Conservation (phyloP, 2,888 invertebrate genomes). For the Agrotis segetum region DNA sequence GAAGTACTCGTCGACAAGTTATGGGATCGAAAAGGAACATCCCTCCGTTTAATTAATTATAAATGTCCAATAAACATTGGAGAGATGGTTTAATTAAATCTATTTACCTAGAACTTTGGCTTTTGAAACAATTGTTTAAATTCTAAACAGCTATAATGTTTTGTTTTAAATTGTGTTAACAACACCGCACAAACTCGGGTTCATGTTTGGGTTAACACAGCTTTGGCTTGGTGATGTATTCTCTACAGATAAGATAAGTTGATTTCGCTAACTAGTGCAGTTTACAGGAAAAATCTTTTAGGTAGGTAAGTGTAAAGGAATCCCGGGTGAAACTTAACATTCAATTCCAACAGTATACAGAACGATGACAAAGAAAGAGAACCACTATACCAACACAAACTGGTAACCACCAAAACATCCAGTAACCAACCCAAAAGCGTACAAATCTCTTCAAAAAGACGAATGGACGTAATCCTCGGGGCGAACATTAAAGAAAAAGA, state of each 20-base stretch:
- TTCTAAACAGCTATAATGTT: too few species aligned
- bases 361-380: background rate
- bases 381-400: background rate
- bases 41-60: constrained; percentile 54
- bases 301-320: background rate
- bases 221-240: background rate
- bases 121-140: background rate
- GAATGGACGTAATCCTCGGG: constrained; percentile 65
- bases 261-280: background rate
- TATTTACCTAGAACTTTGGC: background rate
- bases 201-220: background rate
- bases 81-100: constrained; percentile 6
- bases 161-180: background rate
- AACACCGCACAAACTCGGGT: background rate
- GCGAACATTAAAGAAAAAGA: constrained; percentile 67
- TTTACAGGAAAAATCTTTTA: background rate
- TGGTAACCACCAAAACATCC: constrained; percentile 41
- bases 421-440: constrained; percentile 42
- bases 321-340: background rate
- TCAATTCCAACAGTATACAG: background rate
- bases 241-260: background rate
- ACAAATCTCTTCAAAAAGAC: constrained; percentile 50
- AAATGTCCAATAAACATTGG: constrained; percentile 28
- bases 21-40: constrained; percentile 70
- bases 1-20: constrained; percentile 63